These are phyloP conservation scores for Caenorhabditis becei DNA, from an alignment of 2,888 invertebrate species.

Conservation along the genomic window DNA sequence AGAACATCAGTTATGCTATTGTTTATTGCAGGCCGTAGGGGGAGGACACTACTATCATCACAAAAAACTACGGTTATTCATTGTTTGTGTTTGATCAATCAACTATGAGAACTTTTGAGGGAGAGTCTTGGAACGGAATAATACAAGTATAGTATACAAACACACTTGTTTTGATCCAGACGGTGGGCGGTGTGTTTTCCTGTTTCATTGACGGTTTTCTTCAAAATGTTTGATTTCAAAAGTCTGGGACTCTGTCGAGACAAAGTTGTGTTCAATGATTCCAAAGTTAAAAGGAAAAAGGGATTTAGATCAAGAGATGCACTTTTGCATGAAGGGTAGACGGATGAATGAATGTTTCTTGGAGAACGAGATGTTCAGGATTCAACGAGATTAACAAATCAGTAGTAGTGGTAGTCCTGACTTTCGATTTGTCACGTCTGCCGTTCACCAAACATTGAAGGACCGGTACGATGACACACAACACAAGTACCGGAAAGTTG, in stretches of 20 bases:
- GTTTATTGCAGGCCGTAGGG: slow-evolving; percentile 27
- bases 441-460: slow-evolving; percentile 33
- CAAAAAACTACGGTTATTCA: slow-evolving; percentile 30
- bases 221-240: neutral
- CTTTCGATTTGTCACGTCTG: slow-evolving; percentile 40
- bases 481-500: slow-evolving; percentile 44
- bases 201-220: neutral
- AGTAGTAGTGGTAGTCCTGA: neutral
- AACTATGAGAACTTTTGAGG: slow-evolving; percentile 12
- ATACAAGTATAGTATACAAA: slow-evolving; percentile 10
- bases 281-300: slow-evolving; percentile 12
- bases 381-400: slow-evolving; percentile 42
- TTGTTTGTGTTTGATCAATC: slow-evolving; percentile 36
- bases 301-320: slow-evolving; percentile 22
- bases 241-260: slow-evolving; percentile 2
- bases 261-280: slow-evolving; percentile 30
- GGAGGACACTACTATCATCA: slow-evolving; percentile 20
- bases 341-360: slow-evolving; percentile 16
- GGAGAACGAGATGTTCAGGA: slow-evolving; percentile 34
- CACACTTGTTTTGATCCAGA: slow-evolving; percentile 1
- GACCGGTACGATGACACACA: slow-evolving; percentile 50
- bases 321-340: neutral
- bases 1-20: slow-evolving; percentile 50
- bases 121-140: neutral
- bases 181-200: neutral